Percentiles rank a stretch among this genome's conserved stretches.
These are phyloP conservation scores for Contarinia nasturtii DNA, from an alignment of 1,140 invertebrate genomes.

Conservation along the genomic window DNA sequence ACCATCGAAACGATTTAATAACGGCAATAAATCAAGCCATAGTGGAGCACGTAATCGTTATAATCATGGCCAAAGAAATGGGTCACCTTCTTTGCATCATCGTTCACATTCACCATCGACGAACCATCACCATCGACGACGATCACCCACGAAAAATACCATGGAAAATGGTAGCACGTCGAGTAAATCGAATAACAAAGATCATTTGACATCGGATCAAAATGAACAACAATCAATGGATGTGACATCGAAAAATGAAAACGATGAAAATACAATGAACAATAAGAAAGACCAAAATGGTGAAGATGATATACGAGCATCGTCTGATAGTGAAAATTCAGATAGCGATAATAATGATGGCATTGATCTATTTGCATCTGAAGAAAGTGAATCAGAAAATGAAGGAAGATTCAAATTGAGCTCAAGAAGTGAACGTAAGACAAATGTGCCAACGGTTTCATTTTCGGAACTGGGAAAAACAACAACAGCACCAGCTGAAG, in stretches of 20 bases:
- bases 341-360: constrained; percentile 1
- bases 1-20: no score
- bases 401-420: constrained; percentile 3
- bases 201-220: no score
- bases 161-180: no score
- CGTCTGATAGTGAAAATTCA: neutral
- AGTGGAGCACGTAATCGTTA: no score
- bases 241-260: neutral
- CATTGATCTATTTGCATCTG: constrained; percentile 3
- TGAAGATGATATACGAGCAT: neutral
- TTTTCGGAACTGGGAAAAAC: neutral
- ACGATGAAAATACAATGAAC: neutral
- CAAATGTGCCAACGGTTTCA: neutral
- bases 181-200: no score
- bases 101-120: no score
- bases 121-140: no score
- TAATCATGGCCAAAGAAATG: no score
- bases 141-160: no score
- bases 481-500: neutral
- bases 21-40: no score
- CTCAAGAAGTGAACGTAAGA: neutral
- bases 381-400: constrained; percentile 5
- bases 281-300: neutral
- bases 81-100: no score
- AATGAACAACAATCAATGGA: no score